Base-by-base conservation (phyloP, 2,888 invertebrate genomes). In the Leucozona laternaria region DNA sequence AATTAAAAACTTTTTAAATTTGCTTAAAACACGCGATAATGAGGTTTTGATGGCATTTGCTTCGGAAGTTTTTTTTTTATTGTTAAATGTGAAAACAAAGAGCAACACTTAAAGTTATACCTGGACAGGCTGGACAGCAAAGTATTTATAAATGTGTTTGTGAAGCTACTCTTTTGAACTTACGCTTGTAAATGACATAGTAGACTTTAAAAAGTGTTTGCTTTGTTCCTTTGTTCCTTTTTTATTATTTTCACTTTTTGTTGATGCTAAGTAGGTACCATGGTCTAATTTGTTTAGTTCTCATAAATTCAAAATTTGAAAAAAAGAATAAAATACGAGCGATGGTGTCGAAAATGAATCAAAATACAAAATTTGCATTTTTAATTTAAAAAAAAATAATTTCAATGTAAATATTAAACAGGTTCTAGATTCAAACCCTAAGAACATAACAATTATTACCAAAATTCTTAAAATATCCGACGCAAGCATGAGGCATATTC, bases 21-120 rank as follows among this genome's bases (percentile, higher is more conserved):
- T 77, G 53, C 68, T 77, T 73, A 85, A 85, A 85, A 66, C 72
- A 73, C 81, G 57, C 60, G 55, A 70, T 81, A 85, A 85, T 77
- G 77, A 85, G 81, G 80, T 85, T 85, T 77, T 77, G 76, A 73
- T 76, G 80, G 68, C 71, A 66, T 76, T 76, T 58, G 45, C 48
- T 6, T 43, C 43, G 80, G 68, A 80, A 48, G 60, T 53, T 53
- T 53, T 53, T 15, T 31, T 31, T 31, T n/a, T 5, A 31, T 31
- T 31, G 31, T 31, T 57, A 1, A 57, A 31, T 31, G 55, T n/a
- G n/a, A 57, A 31, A 17, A 57, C 62, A 83, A 48, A 70, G 37
- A 60, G 66, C 43, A 60, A 17, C 17, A 66, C 15, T 48, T 48
- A 60, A 17, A 48, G 11, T 45, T 17, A 31, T 48, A 31, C 28